Evolutionary conservation across 1,140 invertebrate species (phyloP).

Genomic region (Drosophila micromelanica): DNA sequence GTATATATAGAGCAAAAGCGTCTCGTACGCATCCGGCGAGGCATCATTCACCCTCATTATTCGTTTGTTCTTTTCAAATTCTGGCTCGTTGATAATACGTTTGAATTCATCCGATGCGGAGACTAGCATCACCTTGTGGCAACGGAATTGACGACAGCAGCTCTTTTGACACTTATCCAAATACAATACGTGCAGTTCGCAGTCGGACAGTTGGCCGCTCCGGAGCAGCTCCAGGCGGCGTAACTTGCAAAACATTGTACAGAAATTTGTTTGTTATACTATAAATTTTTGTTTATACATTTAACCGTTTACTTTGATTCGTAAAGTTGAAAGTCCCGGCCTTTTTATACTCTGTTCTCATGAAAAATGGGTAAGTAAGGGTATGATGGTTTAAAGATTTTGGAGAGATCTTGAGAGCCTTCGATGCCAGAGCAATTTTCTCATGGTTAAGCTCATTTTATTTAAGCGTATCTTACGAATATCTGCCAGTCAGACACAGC

Average conservation of each 20-base stretch:
- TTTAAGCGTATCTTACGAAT: no score
- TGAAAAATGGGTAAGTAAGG: neutral
- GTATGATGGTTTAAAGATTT: no score
- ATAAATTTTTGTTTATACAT: constrained; percentile 5
- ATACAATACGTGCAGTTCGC: constrained; percentile 51
- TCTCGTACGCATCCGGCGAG: constrained; percentile 54
- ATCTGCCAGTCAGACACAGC: no score
- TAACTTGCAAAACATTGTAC: constrained; percentile 58
- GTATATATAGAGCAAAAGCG: constrained; percentile 58
- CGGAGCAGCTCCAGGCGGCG: constrained; percentile 59
- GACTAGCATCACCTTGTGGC: constrained; percentile 51
- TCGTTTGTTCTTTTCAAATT: constrained; percentile 25
- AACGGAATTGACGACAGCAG: constrained; percentile 38
- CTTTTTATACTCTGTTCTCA: neutral
- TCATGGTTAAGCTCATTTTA: no score
- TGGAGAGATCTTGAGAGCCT: no score
- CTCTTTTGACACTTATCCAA: constrained; percentile 5
- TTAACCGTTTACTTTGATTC: constrained; percentile 13
- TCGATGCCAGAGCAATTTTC: no score
- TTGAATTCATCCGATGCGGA: constrained; percentile 61
- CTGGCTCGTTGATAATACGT: constrained; percentile 26
- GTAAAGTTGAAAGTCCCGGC: neutral
- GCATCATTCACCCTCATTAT: constrained; percentile 53
- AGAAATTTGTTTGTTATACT: constrained; percentile 5
- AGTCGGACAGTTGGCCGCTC: constrained; percentile 52